Evolutionary conservation across 2,797 vertebrate species (phyloP).

Genomic region (Cirrhinus molitorella): DNA sequence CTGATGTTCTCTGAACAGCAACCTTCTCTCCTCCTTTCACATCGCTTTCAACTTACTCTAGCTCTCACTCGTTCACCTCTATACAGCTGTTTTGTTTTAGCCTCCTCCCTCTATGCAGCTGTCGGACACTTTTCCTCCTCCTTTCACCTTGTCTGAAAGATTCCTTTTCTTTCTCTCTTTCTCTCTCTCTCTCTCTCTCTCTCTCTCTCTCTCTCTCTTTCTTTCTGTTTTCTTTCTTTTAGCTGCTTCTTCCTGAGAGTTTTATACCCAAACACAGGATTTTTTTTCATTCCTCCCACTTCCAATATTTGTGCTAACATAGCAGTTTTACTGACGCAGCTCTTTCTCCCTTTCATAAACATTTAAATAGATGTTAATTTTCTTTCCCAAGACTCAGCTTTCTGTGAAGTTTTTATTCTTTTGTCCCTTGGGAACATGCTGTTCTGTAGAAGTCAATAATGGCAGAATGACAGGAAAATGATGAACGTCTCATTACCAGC

Average conservation of each 20-base stretch:
- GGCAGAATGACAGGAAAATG: conserved; percentile 12
- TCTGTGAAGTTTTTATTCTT: conserved; percentile 25
- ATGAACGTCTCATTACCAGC: conserved; percentile 29
- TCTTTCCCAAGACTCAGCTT: conserved; percentile 47
- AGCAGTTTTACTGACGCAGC: conserved; percentile 49
- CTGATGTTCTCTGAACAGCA: conserved; percentile 26
- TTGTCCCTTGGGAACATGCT: conserved; percentile 22
- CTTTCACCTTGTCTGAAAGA: conserved; percentile 25
- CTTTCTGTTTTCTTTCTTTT: conserved; percentile 37
- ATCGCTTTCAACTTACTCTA: conserved; percentile 10
- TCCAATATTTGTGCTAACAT: conserved; percentile 74
- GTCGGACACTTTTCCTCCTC: conserved; percentile 8
- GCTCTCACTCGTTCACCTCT: conserved; percentile 6
- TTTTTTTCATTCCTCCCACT: conserved; percentile 72
- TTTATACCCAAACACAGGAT: conserved; percentile 74
- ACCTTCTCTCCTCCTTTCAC: conserved; percentile 26
- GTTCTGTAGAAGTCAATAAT: conserved; percentile 17
- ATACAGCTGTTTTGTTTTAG: conserved; percentile 1
- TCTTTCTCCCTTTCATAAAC: conserved; percentile 34
- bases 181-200: conserved; percentile 55
- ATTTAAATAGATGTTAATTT: neutral
- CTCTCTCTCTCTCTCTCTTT: conserved; percentile 35
- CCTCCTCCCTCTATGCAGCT: conserved; percentile 36
- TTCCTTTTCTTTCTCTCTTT: neutral
- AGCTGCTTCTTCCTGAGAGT: conserved; percentile 26